phyloP scores from a whole-genome alignment of 2,113 vertebrate genomes.

The Cephalopholis sonnerati region DNA sequence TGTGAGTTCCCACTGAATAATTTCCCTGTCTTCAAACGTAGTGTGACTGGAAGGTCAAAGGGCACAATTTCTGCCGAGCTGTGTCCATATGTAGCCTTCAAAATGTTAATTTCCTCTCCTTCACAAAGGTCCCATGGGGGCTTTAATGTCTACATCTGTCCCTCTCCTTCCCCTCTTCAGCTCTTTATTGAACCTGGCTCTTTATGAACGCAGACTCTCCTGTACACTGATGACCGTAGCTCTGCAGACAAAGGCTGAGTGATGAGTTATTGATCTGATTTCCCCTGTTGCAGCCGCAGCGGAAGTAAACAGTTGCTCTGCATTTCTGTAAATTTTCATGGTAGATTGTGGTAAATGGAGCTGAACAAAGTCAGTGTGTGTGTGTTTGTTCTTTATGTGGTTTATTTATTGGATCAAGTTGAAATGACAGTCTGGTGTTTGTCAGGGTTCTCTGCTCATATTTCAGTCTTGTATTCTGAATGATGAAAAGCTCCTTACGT shows the following conservation, averaged over 20 bases:
- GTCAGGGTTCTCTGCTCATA: background rate
- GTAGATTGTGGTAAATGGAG: background rate
- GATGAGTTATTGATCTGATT: conserved; percentile 73
- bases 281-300: conserved; percentile 8
- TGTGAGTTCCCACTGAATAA: conserved; percentile 9
- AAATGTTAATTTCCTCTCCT: conserved; percentile 42
- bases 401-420: background rate
- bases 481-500: background rate
- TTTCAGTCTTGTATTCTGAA: background rate
- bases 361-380: background rate
- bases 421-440: background rate
- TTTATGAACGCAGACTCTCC: conserved; percentile 43
- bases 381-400: background rate
- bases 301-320: background rate
- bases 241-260: conserved; percentile 58
- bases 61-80: conserved; percentile 27
- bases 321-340: conserved; percentile 3
- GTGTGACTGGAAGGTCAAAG: conserved; percentile 23
- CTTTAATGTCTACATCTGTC: conserved; percentile 56
- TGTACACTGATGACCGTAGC: conserved; percentile 31
- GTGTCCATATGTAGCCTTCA: conserved; percentile 11
- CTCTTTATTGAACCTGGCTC: conserved; percentile 42
- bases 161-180: conserved; percentile 1
- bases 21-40: conserved; percentile 4
- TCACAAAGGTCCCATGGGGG: conserved; percentile 46